These are phyloP conservation scores for Danio tinwini DNA, from an alignment of 2,797 vertebrate species.

Conservation along the genomic window DNA sequence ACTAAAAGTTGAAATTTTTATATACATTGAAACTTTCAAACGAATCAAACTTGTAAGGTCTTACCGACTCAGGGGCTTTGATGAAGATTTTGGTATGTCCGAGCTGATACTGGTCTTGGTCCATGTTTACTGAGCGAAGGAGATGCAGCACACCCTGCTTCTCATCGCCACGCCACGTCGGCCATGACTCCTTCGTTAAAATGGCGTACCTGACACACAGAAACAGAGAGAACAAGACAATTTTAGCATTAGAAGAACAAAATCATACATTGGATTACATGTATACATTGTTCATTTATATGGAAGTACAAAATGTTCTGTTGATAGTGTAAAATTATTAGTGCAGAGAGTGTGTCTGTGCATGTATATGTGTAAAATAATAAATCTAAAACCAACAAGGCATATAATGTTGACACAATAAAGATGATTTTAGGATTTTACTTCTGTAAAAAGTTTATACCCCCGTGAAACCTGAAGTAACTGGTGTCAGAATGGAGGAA, in stretches of 20 bases:
- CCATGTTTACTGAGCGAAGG: slow-evolving; percentile 93
- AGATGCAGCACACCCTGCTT: slow-evolving; percentile 94
- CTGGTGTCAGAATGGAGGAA: slow-evolving; percentile 7
- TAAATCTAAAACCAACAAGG: background rate
- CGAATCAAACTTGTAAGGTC: slow-evolving; percentile 53
- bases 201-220: slow-evolving; percentile 88
- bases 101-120: slow-evolving; percentile 94
- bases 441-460: slow-evolving; percentile 7
- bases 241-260: background rate
- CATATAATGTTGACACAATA: slow-evolving; percentile 9
- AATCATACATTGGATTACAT: background rate
- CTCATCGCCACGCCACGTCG: slow-evolving; percentile 93
- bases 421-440: background rate
- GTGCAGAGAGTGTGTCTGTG: too few species aligned
- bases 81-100: slow-evolving; percentile 94
- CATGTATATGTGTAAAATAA: slow-evolving; percentile 18
- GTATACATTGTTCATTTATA: background rate
- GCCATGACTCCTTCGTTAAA: slow-evolving; percentile 96
- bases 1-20: background rate
- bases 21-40: too few species aligned
- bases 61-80: slow-evolving; percentile 96
- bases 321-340: too few species aligned
- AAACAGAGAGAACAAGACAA: background rate
- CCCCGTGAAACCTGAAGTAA: background rate
- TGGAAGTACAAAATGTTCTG: background rate